phyloP scores from a whole-genome alignment of 2,797 vertebrate genomes.

The Acanthis flammea region DNA sequence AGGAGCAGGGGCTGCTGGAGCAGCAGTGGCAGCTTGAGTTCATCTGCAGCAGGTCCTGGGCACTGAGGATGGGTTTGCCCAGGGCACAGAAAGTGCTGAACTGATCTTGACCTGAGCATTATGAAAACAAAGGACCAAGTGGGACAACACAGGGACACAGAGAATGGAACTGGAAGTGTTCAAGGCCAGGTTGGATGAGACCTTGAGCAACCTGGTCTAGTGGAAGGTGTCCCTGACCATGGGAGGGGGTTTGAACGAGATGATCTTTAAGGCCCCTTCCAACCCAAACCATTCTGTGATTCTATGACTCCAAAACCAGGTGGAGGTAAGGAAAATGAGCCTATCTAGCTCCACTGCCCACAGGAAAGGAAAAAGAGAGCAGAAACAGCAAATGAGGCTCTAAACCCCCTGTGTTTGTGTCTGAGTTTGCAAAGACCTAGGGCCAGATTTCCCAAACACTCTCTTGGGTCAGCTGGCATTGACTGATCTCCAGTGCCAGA shows the following conservation, averaged over 20 bases:
- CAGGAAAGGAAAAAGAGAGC: rapidly evolving
- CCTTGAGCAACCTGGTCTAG: background rate
- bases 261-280: background rate
- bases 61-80: background rate
- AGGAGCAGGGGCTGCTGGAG: background rate
- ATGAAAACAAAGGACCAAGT: background rate
- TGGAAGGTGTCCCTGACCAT: background rate
- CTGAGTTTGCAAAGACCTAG: background rate
- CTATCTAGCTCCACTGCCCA: background rate
- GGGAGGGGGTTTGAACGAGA: rapidly evolving
- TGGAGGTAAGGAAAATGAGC: background rate
- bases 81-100: rapidly evolving
- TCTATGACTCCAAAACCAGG: background rate
- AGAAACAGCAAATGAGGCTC: background rate
- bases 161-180: background rate
- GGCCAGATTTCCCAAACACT: background rate
- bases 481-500: background rate
- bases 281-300: background rate
- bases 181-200: background rate
- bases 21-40: background rate
- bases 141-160: background rate
- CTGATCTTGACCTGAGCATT: background rate
- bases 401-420: background rate
- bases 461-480: background rate
- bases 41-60: background rate